A percentile compares a stretch with the other conserved stretches of the same genome.
Conservation (phyloP, 1,140 invertebrate genomes). For the Solenopsis fugax region DNA sequence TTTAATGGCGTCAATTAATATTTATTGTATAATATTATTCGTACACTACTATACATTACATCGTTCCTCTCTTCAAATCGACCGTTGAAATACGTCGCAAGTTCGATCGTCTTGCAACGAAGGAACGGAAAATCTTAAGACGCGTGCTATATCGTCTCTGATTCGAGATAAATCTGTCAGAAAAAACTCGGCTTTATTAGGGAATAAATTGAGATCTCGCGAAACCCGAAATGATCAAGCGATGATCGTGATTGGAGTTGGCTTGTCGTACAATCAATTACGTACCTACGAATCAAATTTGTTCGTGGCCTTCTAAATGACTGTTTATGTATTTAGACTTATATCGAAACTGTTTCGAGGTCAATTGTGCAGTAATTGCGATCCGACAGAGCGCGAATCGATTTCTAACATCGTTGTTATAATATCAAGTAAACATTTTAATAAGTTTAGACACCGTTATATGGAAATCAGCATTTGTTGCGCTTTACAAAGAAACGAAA, state of each 20-base stretch:
- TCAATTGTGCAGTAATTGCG: neutral
- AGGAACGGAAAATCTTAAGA: neutral
- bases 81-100: neutral
- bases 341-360: conserved; percentile 12
- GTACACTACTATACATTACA: conserved; percentile 7
- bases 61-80: conserved; percentile 38
- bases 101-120: neutral
- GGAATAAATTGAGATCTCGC: neutral
- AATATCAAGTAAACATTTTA: neutral
- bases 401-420: conserved; percentile 16
- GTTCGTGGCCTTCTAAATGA: conserved; percentile 57
- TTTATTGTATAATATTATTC: conserved; percentile 46
- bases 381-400: neutral
- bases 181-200: neutral
- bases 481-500: neutral
- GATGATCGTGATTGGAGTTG: conserved; percentile 17
- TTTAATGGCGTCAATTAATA: conserved; percentile 71
- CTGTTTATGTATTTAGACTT: conserved; percentile 44
- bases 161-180: neutral
- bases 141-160: neutral
- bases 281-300: conserved; percentile 60
- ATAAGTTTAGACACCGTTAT: neutral
- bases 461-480: neutral
- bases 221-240: neutral
- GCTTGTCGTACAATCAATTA: conserved; percentile 56